These are phyloP conservation scores for Aplidium turbinatum DNA, from an alignment of 23 tunicate genomes.

Conservation along the genomic window DNA sequence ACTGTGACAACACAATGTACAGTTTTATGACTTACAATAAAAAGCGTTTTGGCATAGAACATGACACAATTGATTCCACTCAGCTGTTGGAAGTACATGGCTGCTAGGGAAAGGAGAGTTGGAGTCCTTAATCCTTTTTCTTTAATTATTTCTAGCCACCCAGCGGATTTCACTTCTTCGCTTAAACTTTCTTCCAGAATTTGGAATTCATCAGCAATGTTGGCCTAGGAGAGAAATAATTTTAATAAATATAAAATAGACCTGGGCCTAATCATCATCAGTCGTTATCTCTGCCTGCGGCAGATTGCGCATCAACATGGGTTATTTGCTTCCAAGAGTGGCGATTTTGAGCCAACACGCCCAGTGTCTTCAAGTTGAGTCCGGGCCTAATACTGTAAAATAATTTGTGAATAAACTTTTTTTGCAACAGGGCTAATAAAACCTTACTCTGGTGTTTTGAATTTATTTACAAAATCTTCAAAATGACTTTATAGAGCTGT, in stretches of 20 bases:
- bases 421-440: too few species aligned
- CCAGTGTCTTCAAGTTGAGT: conserved; percentile 1
- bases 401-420: too few species aligned
- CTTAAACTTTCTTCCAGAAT: conserved; percentile 55
- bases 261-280: too few species aligned
- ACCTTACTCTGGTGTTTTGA: too few species aligned
- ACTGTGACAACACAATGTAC: neutral
- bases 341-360: too few species aligned
- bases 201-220: conserved; percentile 43
- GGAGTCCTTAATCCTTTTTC: conserved; percentile 46
- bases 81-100: conserved; percentile 77
- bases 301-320: too few species aligned
- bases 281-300: too few species aligned
- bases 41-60: conserved; percentile 77
- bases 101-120: conserved; percentile 42
- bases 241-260: neutral
- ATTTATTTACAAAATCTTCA: too few species aligned
- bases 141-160: conserved; percentile 59
- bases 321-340: too few species aligned
- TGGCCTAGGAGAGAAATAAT: conserved; percentile 28
- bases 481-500: too few species aligned
- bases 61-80: conserved; percentile 84
- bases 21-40: conserved; percentile 39
- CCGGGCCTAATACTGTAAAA: too few species aligned
- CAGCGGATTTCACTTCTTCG: conserved; percentile 32